These are phyloP conservation scores for Volucella inanis DNA, from an alignment of 2,888 invertebrate species.

Conservation along the genomic window DNA sequence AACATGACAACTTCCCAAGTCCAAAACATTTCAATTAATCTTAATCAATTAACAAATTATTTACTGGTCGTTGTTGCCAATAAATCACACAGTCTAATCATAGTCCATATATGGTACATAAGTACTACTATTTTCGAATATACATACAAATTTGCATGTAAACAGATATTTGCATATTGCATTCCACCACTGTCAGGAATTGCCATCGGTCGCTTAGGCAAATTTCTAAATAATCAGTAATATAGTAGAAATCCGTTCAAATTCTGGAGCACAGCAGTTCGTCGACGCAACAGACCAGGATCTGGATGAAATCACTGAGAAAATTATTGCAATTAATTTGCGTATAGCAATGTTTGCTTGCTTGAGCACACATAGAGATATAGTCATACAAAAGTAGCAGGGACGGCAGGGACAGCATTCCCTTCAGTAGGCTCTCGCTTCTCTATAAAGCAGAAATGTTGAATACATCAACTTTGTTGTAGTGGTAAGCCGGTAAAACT, in stretches of 20 bases:
- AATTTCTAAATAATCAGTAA: background rate
- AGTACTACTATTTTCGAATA: background rate
- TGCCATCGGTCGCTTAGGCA: background rate
- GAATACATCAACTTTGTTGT: slow-evolving; percentile 7
- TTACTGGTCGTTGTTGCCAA: slow-evolving; percentile 62
- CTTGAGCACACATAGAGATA: slow-evolving; percentile 55
- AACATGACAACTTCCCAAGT: slow-evolving; percentile 9
- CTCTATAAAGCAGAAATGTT: background rate
- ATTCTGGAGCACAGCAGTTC: background rate
- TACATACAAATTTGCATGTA: background rate
- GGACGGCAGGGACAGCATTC: too few relatives aligned
- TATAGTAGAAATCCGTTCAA: background rate
- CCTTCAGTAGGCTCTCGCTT: too few relatives aligned
- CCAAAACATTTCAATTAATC: slow-evolving; percentile 67
- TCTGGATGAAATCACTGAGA: slow-evolving; percentile 56
- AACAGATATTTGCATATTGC: too few relatives aligned
- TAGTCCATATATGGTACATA: background rate
- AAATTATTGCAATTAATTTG: slow-evolving; percentile 73
- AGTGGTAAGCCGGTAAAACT: background rate
- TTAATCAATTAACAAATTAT: slow-evolving; percentile 70
- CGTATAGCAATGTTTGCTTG: slow-evolving; percentile 65
- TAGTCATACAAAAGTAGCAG: background rate
- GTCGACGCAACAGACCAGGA: background rate
- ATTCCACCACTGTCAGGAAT: background rate
- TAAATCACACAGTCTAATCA: slow-evolving; percentile 43